Evolutionary conservation across 1,140 invertebrate genomes (phyloP).

Genomic region (Macrocentrus cingulum): DNA sequence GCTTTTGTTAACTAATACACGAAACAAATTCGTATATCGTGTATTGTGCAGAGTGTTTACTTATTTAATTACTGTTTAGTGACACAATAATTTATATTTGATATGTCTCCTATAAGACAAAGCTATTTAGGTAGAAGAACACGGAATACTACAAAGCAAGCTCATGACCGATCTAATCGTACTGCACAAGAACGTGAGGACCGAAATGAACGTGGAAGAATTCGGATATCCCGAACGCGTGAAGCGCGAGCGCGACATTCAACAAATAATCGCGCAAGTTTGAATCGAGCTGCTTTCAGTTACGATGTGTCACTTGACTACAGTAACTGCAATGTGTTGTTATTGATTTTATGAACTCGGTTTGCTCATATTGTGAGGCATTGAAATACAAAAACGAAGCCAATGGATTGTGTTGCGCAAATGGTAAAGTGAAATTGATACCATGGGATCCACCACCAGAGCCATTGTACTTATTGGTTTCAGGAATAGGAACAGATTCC

Average conservation of each 20-base stretch:
- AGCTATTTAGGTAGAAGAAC: background rate
- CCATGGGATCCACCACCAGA: constrained; percentile 34
- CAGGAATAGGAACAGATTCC: constrained; percentile 45
- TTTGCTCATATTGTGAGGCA: constrained; percentile 46
- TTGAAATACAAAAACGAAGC: constrained; percentile 50
- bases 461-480: constrained; percentile 40
- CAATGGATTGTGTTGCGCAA: constrained; percentile 48
- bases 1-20: too few relatives aligned
- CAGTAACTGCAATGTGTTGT: constrained; percentile 40
- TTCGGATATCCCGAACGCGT: background rate
- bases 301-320: constrained; percentile 48
- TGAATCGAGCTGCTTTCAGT: constrained; percentile 40
- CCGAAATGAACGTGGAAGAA: background rate
- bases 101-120: background rate
- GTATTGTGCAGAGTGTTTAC: too few relatives aligned
- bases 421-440: constrained; percentile 45
- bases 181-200: background rate
- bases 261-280: background rate
- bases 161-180: background rate
- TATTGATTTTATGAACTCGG: constrained; percentile 40
- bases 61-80: too few relatives aligned
- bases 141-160: background rate
- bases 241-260: background rate
- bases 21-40: too few relatives aligned
- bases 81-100: too few relatives aligned